A percentile compares a stretch with the other conserved stretches of the same genome.
Conservation (phyloP, 1,140 invertebrate species). For the Glossosoma conforme region DNA sequence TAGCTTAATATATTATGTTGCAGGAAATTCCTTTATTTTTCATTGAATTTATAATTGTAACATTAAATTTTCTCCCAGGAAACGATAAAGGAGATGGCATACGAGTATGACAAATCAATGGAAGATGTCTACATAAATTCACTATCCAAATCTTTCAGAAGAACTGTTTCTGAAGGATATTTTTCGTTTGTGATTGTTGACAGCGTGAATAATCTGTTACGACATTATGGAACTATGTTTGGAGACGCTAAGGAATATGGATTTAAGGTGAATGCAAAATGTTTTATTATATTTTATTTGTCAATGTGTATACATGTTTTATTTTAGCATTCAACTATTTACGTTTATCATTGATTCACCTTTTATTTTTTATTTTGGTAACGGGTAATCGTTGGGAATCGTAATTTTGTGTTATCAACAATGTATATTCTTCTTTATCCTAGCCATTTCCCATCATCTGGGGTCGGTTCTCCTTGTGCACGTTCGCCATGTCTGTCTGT, state of each 20-base stretch:
- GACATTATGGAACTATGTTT: conserved; percentile 83
- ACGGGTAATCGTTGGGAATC: no score
- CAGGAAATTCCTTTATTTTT: no score
- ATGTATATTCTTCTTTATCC: no score
- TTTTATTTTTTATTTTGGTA: neutral
- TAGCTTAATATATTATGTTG: no score
- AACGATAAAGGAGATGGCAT: conserved; percentile 70
- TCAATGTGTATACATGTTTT: no score
- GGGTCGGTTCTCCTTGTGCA: no score
- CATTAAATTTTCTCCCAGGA: no score
- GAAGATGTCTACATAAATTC: conserved; percentile 78
- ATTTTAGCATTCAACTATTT: neutral
- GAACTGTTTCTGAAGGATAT: conserved; percentile 85
- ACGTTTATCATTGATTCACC: neutral
- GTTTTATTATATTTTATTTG: no score
- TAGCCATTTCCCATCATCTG: no score
- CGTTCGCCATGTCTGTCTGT: no score
- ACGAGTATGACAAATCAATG: conserved; percentile 84
- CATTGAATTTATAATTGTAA: no score
- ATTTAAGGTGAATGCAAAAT: conserved; percentile 68
- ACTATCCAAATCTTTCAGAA: conserved; percentile 86
- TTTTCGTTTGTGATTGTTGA: conserved; percentile 93
- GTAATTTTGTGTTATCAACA: no score
- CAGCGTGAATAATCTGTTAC: conserved; percentile 76
- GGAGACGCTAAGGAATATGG: conserved; percentile 81